Percentiles rank a stretch among this genome's conserved stretches.
These are phyloP conservation scores for Synodontis membranacea DNA, from an alignment of 2,113 vertebrate genomes.

Conservation along the genomic window DNA sequence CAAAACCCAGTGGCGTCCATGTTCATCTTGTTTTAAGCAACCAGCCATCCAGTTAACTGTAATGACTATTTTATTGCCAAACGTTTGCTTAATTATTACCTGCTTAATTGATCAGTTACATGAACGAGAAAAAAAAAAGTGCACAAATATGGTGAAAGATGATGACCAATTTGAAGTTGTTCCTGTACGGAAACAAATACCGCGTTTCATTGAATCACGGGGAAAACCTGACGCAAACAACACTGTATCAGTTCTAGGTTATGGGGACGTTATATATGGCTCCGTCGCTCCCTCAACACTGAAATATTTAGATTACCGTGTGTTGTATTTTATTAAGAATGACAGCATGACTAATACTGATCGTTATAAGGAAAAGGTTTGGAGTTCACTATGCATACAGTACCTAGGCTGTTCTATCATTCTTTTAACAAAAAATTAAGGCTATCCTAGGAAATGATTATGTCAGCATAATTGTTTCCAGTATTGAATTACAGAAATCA, in stretches of 20 bases:
- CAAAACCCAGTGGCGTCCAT: neutral
- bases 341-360: neutral
- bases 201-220: neutral
- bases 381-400: neutral
- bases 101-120: no score
- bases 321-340: neutral
- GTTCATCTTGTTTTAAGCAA: neutral
- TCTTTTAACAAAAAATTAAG: neutral
- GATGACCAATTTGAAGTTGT: neutral
- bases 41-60: neutral
- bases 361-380: neutral
- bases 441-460: neutral
- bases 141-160: no score
- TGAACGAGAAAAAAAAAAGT: no score
- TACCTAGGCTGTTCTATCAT: neutral
- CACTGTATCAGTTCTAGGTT: neutral
- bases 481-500: neutral
- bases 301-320: neutral
- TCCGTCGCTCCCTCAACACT: neutral
- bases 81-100: no score
- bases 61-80: no score
- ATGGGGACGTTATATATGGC: neutral
- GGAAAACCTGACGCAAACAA: neutral
- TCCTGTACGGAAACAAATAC: neutral
- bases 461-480: neutral